phyloP scores from a whole-genome alignment of 2,113 vertebrate genomes.

The Misgurnus anguillicaudatus region DNA sequence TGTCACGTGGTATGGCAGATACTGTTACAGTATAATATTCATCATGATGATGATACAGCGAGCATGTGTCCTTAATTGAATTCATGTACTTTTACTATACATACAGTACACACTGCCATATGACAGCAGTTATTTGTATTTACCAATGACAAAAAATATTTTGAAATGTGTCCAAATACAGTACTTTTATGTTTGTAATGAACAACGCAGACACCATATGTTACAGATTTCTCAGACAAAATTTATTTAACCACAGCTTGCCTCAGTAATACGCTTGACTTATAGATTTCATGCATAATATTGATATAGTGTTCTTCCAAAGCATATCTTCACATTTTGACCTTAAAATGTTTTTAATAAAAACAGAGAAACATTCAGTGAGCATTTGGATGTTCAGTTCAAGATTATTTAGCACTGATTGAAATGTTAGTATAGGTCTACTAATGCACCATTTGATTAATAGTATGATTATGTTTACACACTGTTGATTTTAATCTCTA shows the following conservation, averaged over 20 bases:
- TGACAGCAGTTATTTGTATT: too few relatives aligned
- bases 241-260: constrained; percentile 10
- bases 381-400: background rate
- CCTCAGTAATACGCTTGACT: constrained; percentile 12
- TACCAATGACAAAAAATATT: too few relatives aligned
- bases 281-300: constrained; percentile 16
- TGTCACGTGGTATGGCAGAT: background rate
- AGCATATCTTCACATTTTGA: constrained; percentile 1
- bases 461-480: background rate
- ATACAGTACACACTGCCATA: too few relatives aligned
- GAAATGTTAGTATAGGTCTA: background rate
- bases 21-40: too few relatives aligned
- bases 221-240: constrained; percentile 13
- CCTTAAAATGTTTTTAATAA: background rate
- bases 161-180: constrained; percentile 14
- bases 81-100: too few relatives aligned
- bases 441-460: background rate
- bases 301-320: background rate
- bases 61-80: too few relatives aligned
- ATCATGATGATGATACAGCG: too few relatives aligned
- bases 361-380: background rate
- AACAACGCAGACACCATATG: constrained; percentile 1
- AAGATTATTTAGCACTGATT: background rate
- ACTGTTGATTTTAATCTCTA: background rate
- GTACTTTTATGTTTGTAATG: background rate